Conservation (phyloP, 2,113 vertebrate species). For the Chauna torquata region DNA sequence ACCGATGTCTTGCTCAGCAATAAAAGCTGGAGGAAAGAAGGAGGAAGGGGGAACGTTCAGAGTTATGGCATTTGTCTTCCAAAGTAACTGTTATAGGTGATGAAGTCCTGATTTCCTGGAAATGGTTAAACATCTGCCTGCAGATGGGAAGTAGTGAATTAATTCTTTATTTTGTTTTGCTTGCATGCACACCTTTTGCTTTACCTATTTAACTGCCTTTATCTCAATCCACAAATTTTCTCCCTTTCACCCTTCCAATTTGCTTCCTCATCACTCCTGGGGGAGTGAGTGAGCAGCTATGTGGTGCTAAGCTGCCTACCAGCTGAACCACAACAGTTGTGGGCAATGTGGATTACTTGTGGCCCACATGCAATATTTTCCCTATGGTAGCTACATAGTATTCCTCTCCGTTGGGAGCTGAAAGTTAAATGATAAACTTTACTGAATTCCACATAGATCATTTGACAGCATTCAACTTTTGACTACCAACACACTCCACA, state of each 20-base stretch:
- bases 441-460: not conserved
- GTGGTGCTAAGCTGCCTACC: not conserved
- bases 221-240: not conserved
- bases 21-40: not conserved
- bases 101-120: not conserved
- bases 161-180: not conserved
- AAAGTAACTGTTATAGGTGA: accelerated
- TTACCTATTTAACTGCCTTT: not conserved
- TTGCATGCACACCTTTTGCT: accelerated
- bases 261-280: not conserved
- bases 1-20: accelerated
- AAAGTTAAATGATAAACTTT: not conserved
- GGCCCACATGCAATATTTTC: not conserved
- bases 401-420: not conserved
- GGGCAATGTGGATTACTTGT: not conserved
- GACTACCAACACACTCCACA: not conserved
- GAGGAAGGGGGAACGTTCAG: accelerated
- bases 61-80: not conserved
- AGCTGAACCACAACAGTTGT: not conserved
- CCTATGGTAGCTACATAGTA: not conserved
- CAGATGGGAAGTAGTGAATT: accelerated
- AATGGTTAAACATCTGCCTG: not conserved
- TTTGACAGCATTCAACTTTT: not conserved
- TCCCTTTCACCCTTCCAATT: not conserved
- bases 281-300: not conserved